phyloP scores from a whole-genome alignment of 2,888 invertebrate species.

The Epirrhoe tristata region DNA sequence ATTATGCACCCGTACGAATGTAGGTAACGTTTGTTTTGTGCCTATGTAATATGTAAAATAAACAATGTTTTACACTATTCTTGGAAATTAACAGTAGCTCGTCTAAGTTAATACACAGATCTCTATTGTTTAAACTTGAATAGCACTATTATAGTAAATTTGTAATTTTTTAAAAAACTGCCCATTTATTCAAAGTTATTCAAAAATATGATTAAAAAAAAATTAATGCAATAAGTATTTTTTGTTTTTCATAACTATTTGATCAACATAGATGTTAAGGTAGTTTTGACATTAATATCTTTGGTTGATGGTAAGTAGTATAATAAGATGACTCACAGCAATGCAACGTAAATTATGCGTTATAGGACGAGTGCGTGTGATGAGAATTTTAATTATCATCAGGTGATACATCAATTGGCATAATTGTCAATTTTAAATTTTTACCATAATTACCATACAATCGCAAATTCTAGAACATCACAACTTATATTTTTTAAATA shows the following conservation, averaged over 20 bases:
- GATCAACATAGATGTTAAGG: neutral
- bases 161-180: too few relatives aligned
- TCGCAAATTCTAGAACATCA: neutral
- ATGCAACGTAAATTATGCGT: constrained; percentile 28
- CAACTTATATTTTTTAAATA: neutral
- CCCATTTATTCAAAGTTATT: too few relatives aligned
- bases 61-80: neutral
- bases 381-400: constrained; percentile 26
- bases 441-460: neutral
- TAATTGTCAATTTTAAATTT: neutral
- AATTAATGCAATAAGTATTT: too few relatives aligned
- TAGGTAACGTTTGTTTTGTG: constrained; percentile 27
- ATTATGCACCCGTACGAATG: constrained; percentile 30
- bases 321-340: constrained; percentile 4
- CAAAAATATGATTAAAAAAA: too few relatives aligned
- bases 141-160: too few relatives aligned
- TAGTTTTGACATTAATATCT: neutral
- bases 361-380: constrained; percentile 26
- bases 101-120: neutral
- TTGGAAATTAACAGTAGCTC: neutral
- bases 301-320: neutral
- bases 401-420: constrained; percentile 14
- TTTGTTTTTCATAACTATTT: too few relatives aligned
- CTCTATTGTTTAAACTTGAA: too few relatives aligned
- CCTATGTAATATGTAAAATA: neutral